Evolutionary conservation across 2,888 invertebrate species (phyloP).

Genomic region (Hemicrepidius hirtus): DNA sequence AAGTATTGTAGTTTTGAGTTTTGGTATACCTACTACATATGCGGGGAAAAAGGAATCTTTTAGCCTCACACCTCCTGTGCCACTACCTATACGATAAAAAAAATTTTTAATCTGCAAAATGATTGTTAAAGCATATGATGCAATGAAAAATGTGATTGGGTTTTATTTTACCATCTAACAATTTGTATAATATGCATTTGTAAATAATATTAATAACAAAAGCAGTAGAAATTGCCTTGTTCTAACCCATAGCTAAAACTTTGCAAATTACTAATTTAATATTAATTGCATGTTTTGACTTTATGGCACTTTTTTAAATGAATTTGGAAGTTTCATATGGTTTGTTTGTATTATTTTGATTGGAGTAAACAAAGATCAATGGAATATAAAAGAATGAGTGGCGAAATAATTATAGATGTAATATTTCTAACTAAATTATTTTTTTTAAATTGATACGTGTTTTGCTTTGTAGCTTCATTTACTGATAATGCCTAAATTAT

Average conservation of each 20-base stretch:
- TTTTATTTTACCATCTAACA: neutral
- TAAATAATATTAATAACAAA: neutral
- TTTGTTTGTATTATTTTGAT: neutral
- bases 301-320: neutral
- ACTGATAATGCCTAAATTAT: too few relatives aligned
- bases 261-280: neutral
- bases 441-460: too few relatives aligned
- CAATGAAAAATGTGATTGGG: conserved; percentile 6
- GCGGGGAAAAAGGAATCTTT: too few relatives aligned
- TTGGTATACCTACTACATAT: too few relatives aligned
- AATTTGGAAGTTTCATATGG: neutral
- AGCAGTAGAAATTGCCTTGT: conserved; percentile 2
- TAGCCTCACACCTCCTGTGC: neutral
- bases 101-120: neutral
- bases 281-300: neutral
- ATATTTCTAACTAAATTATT: too few relatives aligned
- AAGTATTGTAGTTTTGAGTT: too few relatives aligned
- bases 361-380: too few relatives aligned
- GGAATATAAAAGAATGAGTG: too few relatives aligned
- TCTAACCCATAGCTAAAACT: neutral
- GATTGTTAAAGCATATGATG: conserved; percentile 1
- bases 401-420: too few relatives aligned
- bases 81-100: conserved; percentile 6
- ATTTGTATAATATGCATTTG: neutral
- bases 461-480: too few relatives aligned